Evolutionary conservation across 2,888 invertebrate genomes (phyloP).

Genomic region (Linhomoeus sp.): DNA sequence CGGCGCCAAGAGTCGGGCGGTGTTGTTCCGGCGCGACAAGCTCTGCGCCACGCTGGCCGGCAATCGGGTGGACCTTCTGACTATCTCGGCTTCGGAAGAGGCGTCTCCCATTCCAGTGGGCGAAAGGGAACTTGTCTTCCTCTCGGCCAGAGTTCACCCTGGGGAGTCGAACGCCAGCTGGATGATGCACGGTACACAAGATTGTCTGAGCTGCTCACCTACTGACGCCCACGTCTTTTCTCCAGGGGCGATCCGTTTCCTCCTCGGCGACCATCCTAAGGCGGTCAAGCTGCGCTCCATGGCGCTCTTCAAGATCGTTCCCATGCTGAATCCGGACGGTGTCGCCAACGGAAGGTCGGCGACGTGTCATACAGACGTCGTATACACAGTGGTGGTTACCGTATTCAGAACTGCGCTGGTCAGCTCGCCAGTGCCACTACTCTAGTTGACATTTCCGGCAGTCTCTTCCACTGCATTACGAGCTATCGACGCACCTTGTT

Average conservation of each 20-base stretch:
- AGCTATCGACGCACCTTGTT: too few relatives aligned
- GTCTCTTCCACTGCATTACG: too few relatives aligned
- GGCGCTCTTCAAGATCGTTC: conserved; percentile 63
- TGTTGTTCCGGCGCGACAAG: conserved; percentile 41
- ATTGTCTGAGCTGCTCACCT: background rate
- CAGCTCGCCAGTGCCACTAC: too few relatives aligned
- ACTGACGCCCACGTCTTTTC: background rate
- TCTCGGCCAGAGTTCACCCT: conserved; percentile 62
- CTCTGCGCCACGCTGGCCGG: conserved; percentile 49
- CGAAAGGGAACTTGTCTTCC: conserved; percentile 37
- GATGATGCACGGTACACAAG: conserved; percentile 53
- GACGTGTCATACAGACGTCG: too few relatives aligned
- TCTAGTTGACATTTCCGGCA: too few relatives aligned
- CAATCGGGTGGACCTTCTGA: conserved; percentile 53
- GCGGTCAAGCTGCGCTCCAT: conserved; percentile 43
- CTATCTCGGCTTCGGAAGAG: conserved; percentile 48
- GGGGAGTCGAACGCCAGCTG: conserved; percentile 70
- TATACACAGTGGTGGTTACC: too few relatives aligned
- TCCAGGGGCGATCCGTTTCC: conserved; percentile 42
- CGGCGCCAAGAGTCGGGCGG: too few relatives aligned
- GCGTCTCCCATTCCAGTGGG: background rate
- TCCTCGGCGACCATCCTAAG: conserved; percentile 39
- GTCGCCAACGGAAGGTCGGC: conserved; percentile 65
- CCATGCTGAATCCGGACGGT: conserved; percentile 71
- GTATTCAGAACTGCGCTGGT: too few relatives aligned